phyloP scores from a whole-genome alignment of 1,140 invertebrate species.

The Elysia chlorotica region DNA sequence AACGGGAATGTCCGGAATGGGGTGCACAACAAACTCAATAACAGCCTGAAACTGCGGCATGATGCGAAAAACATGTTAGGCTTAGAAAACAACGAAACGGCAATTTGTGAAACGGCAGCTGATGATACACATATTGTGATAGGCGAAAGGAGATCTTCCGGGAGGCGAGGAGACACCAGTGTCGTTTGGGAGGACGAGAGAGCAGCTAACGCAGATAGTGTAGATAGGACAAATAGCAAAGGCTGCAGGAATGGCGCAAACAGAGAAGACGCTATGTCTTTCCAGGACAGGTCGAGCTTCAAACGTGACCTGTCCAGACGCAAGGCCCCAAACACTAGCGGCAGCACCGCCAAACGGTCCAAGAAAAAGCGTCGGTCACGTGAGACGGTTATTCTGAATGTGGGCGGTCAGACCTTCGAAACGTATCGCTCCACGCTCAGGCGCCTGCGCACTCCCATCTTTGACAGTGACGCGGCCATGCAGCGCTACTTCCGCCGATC shows the following conservation, averaged over 20 bases:
- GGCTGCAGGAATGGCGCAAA: not conserved
- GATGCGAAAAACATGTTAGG: no score
- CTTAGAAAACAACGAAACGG: no score
- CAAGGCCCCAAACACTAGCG: not conserved
- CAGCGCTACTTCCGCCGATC: slow-evolving; percentile 65
- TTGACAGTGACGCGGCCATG: slow-evolving; percentile 42
- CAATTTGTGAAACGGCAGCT: no score
- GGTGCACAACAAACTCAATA: no score
- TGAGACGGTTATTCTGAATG: slow-evolving; percentile 50
- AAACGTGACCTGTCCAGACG: no score
- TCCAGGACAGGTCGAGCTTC: no score
- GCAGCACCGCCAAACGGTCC: not conserved
- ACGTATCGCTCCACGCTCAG: slow-evolving; percentile 47
- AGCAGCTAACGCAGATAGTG: not conserved
- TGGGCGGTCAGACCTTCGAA: slow-evolving; percentile 52
- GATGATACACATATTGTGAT: no score
- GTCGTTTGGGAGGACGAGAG: no score
- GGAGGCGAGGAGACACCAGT: no score
- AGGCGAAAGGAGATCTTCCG: no score
- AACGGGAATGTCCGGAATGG: no score
- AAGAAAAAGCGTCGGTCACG: slow-evolving; percentile 12
- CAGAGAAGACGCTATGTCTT: not conserved
- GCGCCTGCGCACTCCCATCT: slow-evolving; percentile 42
- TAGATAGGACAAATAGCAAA: not conserved
- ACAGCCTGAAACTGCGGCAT: no score